These are phyloP conservation scores for Myotis pilosus DNA, from an alignment of 2,797 vertebrate genomes.

Conservation along the genomic window DNA sequence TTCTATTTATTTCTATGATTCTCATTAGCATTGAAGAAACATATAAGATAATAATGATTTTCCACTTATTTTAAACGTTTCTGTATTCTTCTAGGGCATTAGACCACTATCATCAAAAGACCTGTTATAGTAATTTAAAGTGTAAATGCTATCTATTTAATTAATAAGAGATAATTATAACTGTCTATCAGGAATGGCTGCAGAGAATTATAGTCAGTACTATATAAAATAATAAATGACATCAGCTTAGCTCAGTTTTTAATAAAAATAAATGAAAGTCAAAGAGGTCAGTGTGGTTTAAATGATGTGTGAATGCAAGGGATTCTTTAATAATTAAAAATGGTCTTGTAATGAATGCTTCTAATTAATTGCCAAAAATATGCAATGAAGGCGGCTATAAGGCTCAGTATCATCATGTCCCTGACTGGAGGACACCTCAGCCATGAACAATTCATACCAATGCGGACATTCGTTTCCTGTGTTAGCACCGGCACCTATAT, in stretches of 20 bases:
- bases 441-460: background rate
- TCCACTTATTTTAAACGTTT: background rate
- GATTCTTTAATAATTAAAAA: constrained; percentile 22
- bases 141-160: constrained; percentile 63
- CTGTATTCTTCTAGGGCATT: constrained; percentile 38
- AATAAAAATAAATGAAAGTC: constrained; percentile 39
- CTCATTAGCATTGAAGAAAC: background rate
- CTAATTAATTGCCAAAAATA: constrained; percentile 58
- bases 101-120: constrained; percentile 43
- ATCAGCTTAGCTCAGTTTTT: constrained; percentile 34
- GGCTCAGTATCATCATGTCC: background rate
- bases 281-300: constrained; percentile 4
- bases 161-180: constrained; percentile 42
- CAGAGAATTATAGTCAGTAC: background rate
- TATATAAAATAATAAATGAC: constrained; percentile 18
- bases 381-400: constrained; percentile 32
- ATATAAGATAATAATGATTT: constrained; percentile 51
- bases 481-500: background rate
- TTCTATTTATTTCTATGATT: background rate
- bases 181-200: constrained; percentile 13
- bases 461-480: background rate
- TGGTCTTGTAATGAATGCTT: constrained; percentile 44
- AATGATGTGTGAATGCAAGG: background rate
- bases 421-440: background rate
- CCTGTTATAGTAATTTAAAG: constrained; percentile 50